phyloP scores from a whole-genome alignment of 2,888 invertebrate species.

The Nomada hirtipes region DNA sequence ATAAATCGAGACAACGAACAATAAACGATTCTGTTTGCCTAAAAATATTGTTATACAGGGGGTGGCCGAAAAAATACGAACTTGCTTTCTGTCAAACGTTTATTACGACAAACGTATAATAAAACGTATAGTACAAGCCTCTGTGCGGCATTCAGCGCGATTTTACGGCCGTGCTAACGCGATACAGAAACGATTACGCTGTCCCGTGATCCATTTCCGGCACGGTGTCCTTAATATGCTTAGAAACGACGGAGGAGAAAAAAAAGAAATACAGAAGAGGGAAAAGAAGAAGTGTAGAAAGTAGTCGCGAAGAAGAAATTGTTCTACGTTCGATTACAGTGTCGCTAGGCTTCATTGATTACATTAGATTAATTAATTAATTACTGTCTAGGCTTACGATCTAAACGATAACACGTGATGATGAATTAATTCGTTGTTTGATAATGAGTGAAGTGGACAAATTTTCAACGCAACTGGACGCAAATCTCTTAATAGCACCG shows the following conservation, averaged over 20 bases:
- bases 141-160: constrained; percentile 68
- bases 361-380: constrained; percentile 29
- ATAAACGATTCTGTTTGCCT: neutral
- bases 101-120: constrained; percentile 64
- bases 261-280: neutral
- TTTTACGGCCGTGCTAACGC: constrained; percentile 51
- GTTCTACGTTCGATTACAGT: constrained; percentile 34
- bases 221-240: neutral
- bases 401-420: constrained; percentile 26
- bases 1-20: too few relatives aligned
- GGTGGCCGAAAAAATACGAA: neutral
- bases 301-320: neutral
- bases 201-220: constrained; percentile 27
- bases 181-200: constrained; percentile 47
- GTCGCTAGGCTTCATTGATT: constrained; percentile 36
- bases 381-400: constrained; percentile 36
- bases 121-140: constrained; percentile 70
- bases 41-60: neutral
- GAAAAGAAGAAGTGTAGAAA: neutral
- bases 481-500: constrained; percentile 10
- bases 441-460: constrained; percentile 10
- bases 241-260: neutral
- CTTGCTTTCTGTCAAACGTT: constrained; percentile 60
- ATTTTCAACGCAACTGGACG: neutral
- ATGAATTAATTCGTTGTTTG: neutral